Conservation (phyloP, 1,140 invertebrate genomes). For the Kradibia gibbosae region DNA sequence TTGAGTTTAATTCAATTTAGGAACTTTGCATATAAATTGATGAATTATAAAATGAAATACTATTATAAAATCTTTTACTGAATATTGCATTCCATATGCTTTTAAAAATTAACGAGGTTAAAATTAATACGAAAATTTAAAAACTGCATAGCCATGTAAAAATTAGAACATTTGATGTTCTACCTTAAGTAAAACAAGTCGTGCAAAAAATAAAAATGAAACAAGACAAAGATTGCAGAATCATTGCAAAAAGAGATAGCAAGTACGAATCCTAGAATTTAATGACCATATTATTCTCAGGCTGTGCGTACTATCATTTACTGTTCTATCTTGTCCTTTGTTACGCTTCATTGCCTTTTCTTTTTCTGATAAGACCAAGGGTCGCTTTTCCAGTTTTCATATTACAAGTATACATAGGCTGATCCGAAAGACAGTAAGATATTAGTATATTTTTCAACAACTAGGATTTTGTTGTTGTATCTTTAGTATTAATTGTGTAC, state of each 20-base stretch:
- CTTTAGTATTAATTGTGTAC: too few species aligned
- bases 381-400: neutral
- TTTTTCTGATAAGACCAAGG: neutral
- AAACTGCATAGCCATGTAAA: too few species aligned
- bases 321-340: neutral
- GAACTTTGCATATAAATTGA: too few species aligned
- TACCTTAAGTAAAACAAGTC: neutral
- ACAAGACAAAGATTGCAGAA: neutral
- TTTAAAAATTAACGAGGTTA: too few species aligned
- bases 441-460: too few species aligned
- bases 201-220: slow-evolving; percentile 1
- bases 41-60: too few species aligned
- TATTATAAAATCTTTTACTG: too few species aligned
- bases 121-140: too few species aligned
- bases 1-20: too few species aligned
- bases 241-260: slow-evolving; percentile 23
- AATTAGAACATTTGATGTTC: neutral
- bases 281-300: slow-evolving; percentile 47
- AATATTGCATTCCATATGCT: too few species aligned
- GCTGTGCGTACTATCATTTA: slow-evolving; percentile 40
- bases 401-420: neutral
- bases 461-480: too few species aligned
- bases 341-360: neutral
- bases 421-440: neutral
- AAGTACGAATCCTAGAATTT: slow-evolving; percentile 21